Evolutionary conservation across 2,113 vertebrate genomes (phyloP).

Genomic region (Steatornis caripensis): DNA sequence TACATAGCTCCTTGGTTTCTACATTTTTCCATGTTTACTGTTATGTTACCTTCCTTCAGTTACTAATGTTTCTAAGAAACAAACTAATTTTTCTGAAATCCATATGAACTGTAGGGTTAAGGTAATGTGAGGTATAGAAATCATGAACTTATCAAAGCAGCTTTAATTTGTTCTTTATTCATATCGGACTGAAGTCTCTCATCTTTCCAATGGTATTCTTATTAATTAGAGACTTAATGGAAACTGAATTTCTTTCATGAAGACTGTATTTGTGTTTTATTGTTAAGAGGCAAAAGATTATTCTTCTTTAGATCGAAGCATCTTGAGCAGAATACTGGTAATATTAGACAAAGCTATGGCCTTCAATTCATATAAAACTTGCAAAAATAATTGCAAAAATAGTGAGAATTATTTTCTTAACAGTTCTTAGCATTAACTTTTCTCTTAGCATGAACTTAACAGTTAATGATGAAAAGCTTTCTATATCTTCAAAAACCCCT

Average conservation of each 20-base stretch:
- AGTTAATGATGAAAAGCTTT: background rate
- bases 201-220: background rate
- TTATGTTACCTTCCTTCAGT: background rate
- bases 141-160: background rate
- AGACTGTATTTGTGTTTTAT: background rate
- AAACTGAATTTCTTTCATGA: background rate
- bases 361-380: background rate
- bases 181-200: background rate
- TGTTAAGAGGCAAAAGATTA: background rate
- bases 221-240: background rate
- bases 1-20: background rate
- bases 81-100: background rate
- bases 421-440: background rate
- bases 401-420: background rate
- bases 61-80: background rate
- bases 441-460: background rate
- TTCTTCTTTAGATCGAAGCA: background rate
- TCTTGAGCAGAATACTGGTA: background rate
- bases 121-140: rapidly evolving
- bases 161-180: background rate
- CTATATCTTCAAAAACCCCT: too few species aligned
- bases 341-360: background rate
- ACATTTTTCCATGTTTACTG: background rate
- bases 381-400: background rate
- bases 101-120: background rate